Percentiles rank a stretch among this genome's conserved stretches.
Evolutionary conservation across 53 echinoderm and acorn worm species (phyloP).

Genomic region (Patiria pectinifera): DNA sequence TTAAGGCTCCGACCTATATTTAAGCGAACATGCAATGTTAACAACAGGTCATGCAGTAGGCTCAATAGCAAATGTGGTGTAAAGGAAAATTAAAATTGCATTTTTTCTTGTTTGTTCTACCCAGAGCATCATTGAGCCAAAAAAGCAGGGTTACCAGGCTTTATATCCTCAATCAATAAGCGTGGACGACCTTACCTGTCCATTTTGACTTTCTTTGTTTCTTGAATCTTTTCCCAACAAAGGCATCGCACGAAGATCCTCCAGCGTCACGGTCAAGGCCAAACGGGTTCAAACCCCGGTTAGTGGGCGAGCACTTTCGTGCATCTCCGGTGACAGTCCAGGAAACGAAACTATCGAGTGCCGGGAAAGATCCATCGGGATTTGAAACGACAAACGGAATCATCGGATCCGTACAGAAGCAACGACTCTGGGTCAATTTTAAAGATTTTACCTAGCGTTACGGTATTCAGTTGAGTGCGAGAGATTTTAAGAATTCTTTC

Average conservation of each 20-base stretch:
- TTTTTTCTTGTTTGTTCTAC: too few relatives aligned
- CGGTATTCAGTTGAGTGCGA: slow-evolving; percentile 31
- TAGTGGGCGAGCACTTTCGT: not conserved
- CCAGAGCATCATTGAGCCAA: too few relatives aligned
- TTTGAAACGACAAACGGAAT: slow-evolving; percentile 20
- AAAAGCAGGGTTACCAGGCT: too few relatives aligned
- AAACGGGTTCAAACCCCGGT: slow-evolving; percentile 19
- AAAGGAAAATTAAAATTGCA: too few relatives aligned
- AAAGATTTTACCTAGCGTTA: slow-evolving; percentile 18
- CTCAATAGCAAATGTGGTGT: too few relatives aligned
- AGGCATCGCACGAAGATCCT: slow-evolving; percentile 11
- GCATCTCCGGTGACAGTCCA: slow-evolving; percentile 27
- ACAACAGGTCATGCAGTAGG: too few relatives aligned
- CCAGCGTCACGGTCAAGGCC: slow-evolving; percentile 34
- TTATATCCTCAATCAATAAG: too few relatives aligned
- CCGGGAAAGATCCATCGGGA: slow-evolving; percentile 25
- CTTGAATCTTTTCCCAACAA: slow-evolving; percentile 8
- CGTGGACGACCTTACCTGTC: slow-evolving; percentile 18
- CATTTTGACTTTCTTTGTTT: slow-evolving; percentile 36
- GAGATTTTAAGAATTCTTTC: not conserved
- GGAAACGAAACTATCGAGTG: slow-evolving; percentile 10
- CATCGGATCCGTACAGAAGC: slow-evolving; percentile 18
- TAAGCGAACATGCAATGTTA: too few relatives aligned
- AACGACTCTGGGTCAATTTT: slow-evolving; percentile 28
- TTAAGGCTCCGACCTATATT: too few relatives aligned